Conservation (phyloP, 1,140 invertebrate genomes). For the Amphibalanus amphitrite region DNA sequence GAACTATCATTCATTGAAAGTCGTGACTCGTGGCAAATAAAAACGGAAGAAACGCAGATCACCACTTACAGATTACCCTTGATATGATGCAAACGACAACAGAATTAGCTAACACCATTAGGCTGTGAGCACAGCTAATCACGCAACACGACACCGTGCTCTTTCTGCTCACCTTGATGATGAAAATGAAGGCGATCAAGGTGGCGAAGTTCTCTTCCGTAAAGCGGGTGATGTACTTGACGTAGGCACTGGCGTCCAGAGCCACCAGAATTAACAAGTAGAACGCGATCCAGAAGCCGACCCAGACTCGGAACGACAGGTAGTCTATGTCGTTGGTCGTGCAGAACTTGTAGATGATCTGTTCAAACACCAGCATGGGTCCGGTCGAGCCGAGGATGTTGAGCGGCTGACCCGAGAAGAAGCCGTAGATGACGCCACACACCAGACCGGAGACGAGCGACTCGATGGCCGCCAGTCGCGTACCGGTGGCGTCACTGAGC, state of each 20-base stretch:
- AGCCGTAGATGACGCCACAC: slow-evolving; percentile 84
- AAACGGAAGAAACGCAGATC: too few relatives aligned
- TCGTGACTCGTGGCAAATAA: too few relatives aligned
- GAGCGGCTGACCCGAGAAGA: slow-evolving; percentile 94
- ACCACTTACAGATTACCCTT: too few relatives aligned
- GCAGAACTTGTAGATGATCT: slow-evolving; percentile 91
- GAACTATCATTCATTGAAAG: too few relatives aligned
- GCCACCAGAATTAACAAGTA: slow-evolving; percentile 80
- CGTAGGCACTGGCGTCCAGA: slow-evolving; percentile 87
- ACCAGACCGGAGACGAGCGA: slow-evolving; percentile 84
- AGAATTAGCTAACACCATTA: too few relatives aligned
- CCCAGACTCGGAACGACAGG: slow-evolving; percentile 86
- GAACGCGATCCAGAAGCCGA: slow-evolving; percentile 78
- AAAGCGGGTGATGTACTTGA: slow-evolving; percentile 98
- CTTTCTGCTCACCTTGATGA: slow-evolving; percentile 98
- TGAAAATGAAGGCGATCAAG: slow-evolving; percentile 96
- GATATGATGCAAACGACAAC: too few relatives aligned
- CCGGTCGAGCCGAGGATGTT: slow-evolving; percentile 96
- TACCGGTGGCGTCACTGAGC: slow-evolving; percentile 81
- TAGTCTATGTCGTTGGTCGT: slow-evolving; percentile 62
- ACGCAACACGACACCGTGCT: too few relatives aligned
- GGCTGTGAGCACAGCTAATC: too few relatives aligned
- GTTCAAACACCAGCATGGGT: slow-evolving; percentile 95
- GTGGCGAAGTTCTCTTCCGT: slow-evolving; percentile 99
- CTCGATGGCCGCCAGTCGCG: slow-evolving; percentile 97